A percentile compares a stretch with the other conserved stretches of the same genome.
Evolutionary conservation across 2,797 vertebrate genomes (phyloP).

Genomic region (Gastrophryne carolinensis): DNA sequence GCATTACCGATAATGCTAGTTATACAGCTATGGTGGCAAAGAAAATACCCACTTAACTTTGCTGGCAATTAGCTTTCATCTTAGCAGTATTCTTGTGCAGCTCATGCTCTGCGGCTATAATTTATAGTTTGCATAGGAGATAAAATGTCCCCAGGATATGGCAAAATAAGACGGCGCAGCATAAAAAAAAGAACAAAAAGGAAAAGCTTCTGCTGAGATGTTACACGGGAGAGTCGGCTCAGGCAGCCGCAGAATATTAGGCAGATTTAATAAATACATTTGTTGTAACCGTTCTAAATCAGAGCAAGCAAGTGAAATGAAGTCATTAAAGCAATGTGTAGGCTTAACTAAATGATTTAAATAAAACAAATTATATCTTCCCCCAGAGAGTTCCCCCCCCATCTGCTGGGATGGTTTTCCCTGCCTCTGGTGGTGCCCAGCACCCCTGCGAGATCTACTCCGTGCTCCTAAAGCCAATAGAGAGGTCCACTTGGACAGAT

Average conservation of each 20-base stretch:
- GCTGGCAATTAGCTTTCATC: slow-evolving; percentile 36
- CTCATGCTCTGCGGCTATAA: background rate
- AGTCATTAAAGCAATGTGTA: background rate
- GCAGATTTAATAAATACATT: slow-evolving; percentile 18
- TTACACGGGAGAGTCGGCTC: background rate
- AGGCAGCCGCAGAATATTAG: background rate
- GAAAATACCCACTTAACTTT: slow-evolving; percentile 34
- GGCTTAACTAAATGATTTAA: too few species aligned
- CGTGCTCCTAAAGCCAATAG: too few species aligned
- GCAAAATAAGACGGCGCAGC: slow-evolving; percentile 6
- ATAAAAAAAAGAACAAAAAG: background rate
- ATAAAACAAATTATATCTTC: too few species aligned
- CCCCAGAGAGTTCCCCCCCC: too few species aligned
- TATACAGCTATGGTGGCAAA: slow-evolving; percentile 38
- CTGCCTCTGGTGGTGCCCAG: too few species aligned
- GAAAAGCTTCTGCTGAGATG: background rate
- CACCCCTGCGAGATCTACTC: too few species aligned
- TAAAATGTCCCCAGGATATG: slow-evolving; percentile 30
- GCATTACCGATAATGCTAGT: slow-evolving; percentile 19
- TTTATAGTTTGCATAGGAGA: slow-evolving; percentile 39
- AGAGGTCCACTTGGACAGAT: too few species aligned
- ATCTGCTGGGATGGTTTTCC: too few species aligned
- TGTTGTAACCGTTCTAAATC: background rate
- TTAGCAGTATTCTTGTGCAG: background rate
- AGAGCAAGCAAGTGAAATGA: background rate